phyloP scores from a whole-genome alignment of 2,797 vertebrate species.

The Steatocranus sp. region DNA sequence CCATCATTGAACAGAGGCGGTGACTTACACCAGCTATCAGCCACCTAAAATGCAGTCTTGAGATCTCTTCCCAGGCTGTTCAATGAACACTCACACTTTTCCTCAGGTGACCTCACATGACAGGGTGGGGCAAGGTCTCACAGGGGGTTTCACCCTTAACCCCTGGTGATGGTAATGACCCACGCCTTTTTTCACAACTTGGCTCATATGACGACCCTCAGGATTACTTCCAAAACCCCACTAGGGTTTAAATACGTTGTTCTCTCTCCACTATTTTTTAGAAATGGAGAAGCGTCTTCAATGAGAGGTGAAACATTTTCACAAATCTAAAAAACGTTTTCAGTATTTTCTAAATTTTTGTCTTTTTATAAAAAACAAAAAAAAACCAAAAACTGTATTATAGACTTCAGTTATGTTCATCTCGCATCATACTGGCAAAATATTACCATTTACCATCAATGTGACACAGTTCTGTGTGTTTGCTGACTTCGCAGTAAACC shows the following conservation, averaged over 20 bases:
- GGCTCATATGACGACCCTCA: background rate
- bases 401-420: background rate
- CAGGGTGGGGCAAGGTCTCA: background rate
- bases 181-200: background rate
- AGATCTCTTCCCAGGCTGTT: background rate
- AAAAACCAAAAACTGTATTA: background rate
- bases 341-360: background rate
- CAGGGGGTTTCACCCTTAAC: background rate
- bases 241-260: background rate
- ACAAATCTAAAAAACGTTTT: background rate
- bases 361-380: background rate
- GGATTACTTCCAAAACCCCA: background rate
- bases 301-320: background rate
- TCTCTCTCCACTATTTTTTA: background rate
- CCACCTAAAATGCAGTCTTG: background rate
- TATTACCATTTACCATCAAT: slow-evolving; percentile 7
- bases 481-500: background rate
- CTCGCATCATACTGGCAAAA: background rate
- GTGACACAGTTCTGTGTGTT: slow-evolving; percentile 27
- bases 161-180: background rate
- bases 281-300: background rate
- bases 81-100: background rate
- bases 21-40: background rate
- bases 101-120: background rate
- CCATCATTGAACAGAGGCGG: background rate